These are phyloP conservation scores for Solea solea DNA, from an alignment of 2,113 vertebrate species.

Conservation along the genomic window DNA sequence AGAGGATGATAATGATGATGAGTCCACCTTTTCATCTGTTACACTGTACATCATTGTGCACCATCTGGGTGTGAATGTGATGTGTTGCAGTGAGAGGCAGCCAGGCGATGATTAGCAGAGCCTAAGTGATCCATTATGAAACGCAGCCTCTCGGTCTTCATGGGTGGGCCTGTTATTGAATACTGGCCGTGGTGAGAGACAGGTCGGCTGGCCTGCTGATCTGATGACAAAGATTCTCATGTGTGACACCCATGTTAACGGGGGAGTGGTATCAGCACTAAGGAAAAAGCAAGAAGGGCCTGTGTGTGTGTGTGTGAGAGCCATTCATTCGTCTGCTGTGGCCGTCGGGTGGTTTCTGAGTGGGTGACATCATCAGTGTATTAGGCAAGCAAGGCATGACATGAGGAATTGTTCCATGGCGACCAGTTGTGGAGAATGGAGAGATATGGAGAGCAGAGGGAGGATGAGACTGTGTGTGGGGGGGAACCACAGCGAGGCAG, in stretches of 20 bases:
- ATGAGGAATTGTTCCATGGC: conserved; percentile 87
- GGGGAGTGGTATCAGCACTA: too few relatives aligned
- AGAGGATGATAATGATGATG: conserved; percentile 20
- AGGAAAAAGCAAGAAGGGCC: too few relatives aligned
- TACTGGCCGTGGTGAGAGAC: conserved; percentile 7
- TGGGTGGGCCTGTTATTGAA: conserved; percentile 35
- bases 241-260: too few relatives aligned
- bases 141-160: conserved; percentile 32
- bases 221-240: too few relatives aligned
- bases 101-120: conserved; percentile 47
- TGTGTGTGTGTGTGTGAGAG: too few relatives aligned
- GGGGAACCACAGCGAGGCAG: not conserved
- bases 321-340: too few relatives aligned
- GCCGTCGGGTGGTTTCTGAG: conserved; percentile 7
- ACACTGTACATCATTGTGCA: conserved; percentile 18
- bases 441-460: conserved; percentile 1
- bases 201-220: conserved; percentile 5
- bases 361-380: conserved; percentile 81
- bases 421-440: conserved; percentile 85
- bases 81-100: conserved; percentile 52
- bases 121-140: conserved; percentile 51
- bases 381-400: conserved; percentile 81
- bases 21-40: conserved; percentile 39
- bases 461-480: not conserved
- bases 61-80: conserved; percentile 55